Percentiles rank a stretch among this genome's conserved stretches.
phyloP scores from a whole-genome alignment of 1,140 invertebrate genomes.

The Heliconius nattereri region DNA sequence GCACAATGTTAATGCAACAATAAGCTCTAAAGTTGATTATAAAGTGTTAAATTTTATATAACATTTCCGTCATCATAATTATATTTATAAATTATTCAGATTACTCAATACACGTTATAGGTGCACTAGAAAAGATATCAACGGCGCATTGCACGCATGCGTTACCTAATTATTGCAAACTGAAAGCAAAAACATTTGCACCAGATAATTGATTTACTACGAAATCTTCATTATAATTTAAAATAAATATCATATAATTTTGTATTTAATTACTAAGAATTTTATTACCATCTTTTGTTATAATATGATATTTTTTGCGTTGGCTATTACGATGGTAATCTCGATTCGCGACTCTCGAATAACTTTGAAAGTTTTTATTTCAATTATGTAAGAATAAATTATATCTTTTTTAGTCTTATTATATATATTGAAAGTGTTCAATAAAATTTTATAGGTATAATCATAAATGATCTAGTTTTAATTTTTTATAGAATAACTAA shows the following conservation, averaged over 20 bases:
- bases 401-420: not conserved
- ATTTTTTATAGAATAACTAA: not conserved
- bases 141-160: conserved; percentile 24
- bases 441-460: too few species aligned
- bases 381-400: conserved; percentile 1
- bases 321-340: not conserved
- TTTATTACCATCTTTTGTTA: not conserved
- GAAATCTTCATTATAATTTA: conserved; percentile 3
- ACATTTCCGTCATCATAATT: conserved; percentile 13
- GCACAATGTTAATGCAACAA: not conserved
- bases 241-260: not conserved
- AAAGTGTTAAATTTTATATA: not conserved
- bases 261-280: not conserved
- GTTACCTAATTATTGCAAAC: conserved; percentile 30
- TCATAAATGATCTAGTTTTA: not conserved
- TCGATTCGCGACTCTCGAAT: not conserved
- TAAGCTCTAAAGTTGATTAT: not conserved
- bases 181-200: conserved; percentile 5
- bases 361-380: conserved; percentile 9
- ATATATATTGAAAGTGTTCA: too few species aligned
- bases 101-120: conserved; percentile 6
- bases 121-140: conserved; percentile 42
- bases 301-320: not conserved
- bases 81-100: not conserved
- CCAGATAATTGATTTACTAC: conserved; percentile 10